phyloP scores from a whole-genome alignment of 2,113 vertebrate genomes.

The Tragelaphus scriptus region DNA sequence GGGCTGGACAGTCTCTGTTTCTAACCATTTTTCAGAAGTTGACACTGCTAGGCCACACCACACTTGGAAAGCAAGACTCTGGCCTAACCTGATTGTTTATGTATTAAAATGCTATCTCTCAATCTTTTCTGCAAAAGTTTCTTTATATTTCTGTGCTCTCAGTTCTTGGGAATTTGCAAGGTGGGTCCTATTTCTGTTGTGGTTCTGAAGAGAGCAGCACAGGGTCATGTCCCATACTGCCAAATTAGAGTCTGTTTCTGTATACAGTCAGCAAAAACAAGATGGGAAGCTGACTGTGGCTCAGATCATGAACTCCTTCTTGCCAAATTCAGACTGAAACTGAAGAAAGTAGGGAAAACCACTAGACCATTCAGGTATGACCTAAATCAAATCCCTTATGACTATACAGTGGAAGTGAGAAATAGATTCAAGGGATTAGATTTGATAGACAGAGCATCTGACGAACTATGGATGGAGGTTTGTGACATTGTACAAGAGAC shows the following conservation, averaged over 20 bases:
- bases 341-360: too few species aligned
- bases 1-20: neutral
- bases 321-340: too few species aligned
- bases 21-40: neutral
- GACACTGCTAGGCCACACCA: neutral
- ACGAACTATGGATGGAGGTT: too few species aligned
- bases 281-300: too few species aligned
- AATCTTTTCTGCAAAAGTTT: neutral
- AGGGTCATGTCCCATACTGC: neutral
- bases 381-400: too few species aligned
- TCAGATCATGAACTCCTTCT: too few species aligned
- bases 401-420: too few species aligned
- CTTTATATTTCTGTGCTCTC: neutral
- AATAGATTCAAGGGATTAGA: too few species aligned
- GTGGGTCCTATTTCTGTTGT: neutral
- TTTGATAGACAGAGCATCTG: too few species aligned
- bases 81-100: neutral
- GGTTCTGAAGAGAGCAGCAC: neutral
- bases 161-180: neutral
- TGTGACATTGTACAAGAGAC: too few species aligned
- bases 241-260: neutral
- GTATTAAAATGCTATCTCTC: slow-evolving; percentile 54
- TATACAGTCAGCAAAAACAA: too few species aligned
- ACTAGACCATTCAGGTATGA: too few species aligned
- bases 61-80: neutral